Evolutionary conservation across 2,113 vertebrate genomes (phyloP).

Genomic region (Ptilorrhoa leucosticta): DNA sequence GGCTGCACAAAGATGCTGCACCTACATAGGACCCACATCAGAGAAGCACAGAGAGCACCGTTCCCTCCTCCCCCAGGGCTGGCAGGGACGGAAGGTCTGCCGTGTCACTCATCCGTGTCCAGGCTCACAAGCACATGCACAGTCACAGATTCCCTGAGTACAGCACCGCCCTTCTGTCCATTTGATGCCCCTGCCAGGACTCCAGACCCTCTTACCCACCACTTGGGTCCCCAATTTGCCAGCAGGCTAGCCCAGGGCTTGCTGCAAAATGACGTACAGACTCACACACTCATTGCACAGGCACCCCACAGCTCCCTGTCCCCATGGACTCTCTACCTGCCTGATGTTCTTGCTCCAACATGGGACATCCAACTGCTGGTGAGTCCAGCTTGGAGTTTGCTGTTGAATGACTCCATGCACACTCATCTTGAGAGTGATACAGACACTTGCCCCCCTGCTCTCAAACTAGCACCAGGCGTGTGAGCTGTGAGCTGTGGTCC

Average conservation of each 20-base stretch:
- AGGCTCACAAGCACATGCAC: neutral
- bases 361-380: fast-evolving
- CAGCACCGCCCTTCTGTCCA: neutral
- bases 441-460: fast-evolving
- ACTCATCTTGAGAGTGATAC: neutral
- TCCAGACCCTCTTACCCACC: neutral
- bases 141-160: fast-evolving
- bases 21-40: neutral
- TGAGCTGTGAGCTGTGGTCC: fast-evolving
- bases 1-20: neutral
- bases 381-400: neutral
- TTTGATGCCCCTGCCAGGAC: neutral
- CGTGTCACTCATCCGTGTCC: neutral
- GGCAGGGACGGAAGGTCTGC: neutral
- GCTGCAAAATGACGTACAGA: neutral
- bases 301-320: fast-evolving
- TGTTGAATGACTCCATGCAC: neutral
- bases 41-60: neutral
- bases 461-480: neutral
- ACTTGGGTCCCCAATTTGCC: fast-evolving
- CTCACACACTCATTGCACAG: neutral
- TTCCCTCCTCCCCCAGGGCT: neutral
- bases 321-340: fast-evolving
- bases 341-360: neutral
- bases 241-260: neutral